A percentile compares a stretch with the other conserved stretches of the same genome.
Evolutionary conservation across 2,113 vertebrate genomes (phyloP).

Genomic region (Etia nguti): DNA sequence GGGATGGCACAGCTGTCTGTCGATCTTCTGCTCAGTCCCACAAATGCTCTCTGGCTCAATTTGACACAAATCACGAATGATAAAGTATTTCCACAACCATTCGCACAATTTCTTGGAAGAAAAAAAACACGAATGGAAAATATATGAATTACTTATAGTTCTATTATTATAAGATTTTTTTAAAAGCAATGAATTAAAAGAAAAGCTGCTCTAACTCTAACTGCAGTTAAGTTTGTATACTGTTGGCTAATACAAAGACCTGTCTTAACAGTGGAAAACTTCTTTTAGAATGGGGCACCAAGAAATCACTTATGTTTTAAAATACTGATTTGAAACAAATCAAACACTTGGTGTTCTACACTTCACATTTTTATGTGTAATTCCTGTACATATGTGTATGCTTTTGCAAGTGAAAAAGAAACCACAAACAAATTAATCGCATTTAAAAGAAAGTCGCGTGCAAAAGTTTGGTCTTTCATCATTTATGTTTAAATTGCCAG

Average conservation of each 20-base stretch:
- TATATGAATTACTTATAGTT: neutral
- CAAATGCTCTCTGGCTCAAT: neutral
- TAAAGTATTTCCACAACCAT: neutral
- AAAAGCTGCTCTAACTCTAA: neutral
- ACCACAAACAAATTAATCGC: no score
- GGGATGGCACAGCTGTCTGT: neutral
- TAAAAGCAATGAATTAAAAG: neutral
- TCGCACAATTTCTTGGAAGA: no score
- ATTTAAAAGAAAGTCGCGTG: no score
- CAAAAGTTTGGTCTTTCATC: no score
- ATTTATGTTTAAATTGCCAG: no score
- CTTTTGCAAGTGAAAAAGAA: no score
- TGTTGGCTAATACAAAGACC: neutral
- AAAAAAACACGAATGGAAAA: accelerated
- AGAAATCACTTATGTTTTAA: neutral
- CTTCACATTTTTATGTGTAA: neutral
- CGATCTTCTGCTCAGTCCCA: neutral
- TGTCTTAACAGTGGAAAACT: neutral
- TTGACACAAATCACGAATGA: accelerated
- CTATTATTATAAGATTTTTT: neutral
- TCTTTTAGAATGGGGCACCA: accelerated
- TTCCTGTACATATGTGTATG: no score
- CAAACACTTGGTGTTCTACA: neutral
- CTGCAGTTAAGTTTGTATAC: neutral
- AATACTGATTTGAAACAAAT: neutral